Evolutionary conservation across 2,113 vertebrate species (phyloP), one percentile per base, ranked within the genome.

Genomic region (Phalacrocorax brasilianus): DNA sequence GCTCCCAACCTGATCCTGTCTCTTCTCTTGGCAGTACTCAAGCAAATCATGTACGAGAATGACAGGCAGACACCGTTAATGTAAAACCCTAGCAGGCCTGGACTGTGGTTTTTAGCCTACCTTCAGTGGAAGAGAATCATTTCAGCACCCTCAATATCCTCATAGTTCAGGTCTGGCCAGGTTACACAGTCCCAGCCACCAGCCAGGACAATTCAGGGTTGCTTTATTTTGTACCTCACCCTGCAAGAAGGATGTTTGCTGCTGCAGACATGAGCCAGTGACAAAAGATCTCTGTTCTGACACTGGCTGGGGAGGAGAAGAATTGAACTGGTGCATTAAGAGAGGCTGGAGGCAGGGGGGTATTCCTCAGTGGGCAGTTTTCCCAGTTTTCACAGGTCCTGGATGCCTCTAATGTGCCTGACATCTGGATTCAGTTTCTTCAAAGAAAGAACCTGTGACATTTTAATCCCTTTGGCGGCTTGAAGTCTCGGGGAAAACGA

Each of bases 381-480:
- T 67, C 88, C 91, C 62, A 47, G 30, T 88, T 86, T 96, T 94
- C 85, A 32, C 92, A 81, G 89, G 20, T 74, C 50, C 91, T 73
- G 76, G 83, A 79, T 40, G 67, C 40, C 40, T 89, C 66, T 49
- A 55, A 88, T 0, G 12, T 47, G 35, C 63, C 78, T 53, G 82
- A 85, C 80, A 88, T 62, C 89, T 93, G 95, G 85, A 94, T 85
- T 72, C 26, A 20, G 91, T 87, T 91, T 52, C 74, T 85, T 47
- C 81, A 67, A 59, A 89, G 56, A 68, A 32, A n/a, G 61, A 93
- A 94, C 88, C 82, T 89, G 89, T 4, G 16, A 86, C 8, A 19
- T 79, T 94, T 93, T 76, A 93, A 95, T 77, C 85, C 81, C 53
- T 56, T 26, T 38, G 78, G 90, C 32, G 52, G 81, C 92, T 26